Base-by-base conservation (phyloP, 2,797 vertebrate genomes). In the Iguana delicatissima region DNA sequence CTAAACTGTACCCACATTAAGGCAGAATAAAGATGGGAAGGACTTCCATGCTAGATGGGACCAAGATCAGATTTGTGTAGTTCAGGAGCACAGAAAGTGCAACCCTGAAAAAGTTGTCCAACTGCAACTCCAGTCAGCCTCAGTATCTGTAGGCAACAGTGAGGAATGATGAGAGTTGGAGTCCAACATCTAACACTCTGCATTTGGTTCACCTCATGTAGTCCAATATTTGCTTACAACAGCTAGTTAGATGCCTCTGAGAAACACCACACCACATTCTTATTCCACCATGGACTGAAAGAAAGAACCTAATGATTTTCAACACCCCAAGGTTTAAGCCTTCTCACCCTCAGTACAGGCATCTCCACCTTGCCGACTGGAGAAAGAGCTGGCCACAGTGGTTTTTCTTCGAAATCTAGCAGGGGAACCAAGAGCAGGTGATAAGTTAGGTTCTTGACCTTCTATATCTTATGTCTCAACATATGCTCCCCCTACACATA, bases 281-380 rank as follows among this genome's bases (percentile, higher is more conserved):
- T 59, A 13, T 69, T 6, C 59, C 77, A 13, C 9, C 32, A 50
- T 13, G 52, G 62, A 29, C 20, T 10, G 32, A 4, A 32, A 26
- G 10, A 14, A 52, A 62, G n/a, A n/a, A 50, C 69, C 55, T n/a
- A 90, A 29, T 42, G 9, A 24, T 62, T 35, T 59, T 59, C 85
- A 46, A 16, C 46, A 38, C 14, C 55, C 14, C 26, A 22, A 32
- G 3, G 9, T 42, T 42, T n/a, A 46, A 46, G 5, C 57, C 52
- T 67, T 69, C 92, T 95, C 85, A 95, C 94, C 94, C 87, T 95
- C 94, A 9, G 93, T 93, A 84, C 89, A 95, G 1, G 87, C 24
- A 46, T 95, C 94, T 10, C 86, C 91, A 80, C 91, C 90, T 55
- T 82, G 59, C 69, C 92, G 91, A 85, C 81, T 72, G 35, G 93